Evolutionary conservation across 2,888 invertebrate genomes (phyloP).

Genomic region (Ischnus inquisitorius): DNA sequence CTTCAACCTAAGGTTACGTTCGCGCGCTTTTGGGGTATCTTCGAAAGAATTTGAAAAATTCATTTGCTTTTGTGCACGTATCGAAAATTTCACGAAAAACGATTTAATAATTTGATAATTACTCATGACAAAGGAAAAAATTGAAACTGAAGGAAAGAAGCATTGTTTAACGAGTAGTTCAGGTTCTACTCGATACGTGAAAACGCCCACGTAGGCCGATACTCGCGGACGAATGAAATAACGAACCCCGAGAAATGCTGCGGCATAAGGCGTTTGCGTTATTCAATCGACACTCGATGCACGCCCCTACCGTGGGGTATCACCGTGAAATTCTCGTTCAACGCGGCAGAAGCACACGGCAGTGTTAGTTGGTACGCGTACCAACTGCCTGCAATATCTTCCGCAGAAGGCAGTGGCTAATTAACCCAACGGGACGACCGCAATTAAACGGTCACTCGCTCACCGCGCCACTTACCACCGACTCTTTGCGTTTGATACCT

Average conservation of each 20-base stretch:
- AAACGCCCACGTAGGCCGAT: neutral
- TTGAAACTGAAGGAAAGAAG: too few species aligned
- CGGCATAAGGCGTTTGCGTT: conserved; percentile 21
- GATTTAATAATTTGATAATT: too few species aligned
- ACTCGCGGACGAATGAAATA: neutral
- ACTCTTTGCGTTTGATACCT: conserved; percentile 48
- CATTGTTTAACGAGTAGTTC: neutral
- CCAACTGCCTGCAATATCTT: conserved; percentile 69
- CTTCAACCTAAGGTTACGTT: neutral
- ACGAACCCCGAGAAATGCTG: neutral
- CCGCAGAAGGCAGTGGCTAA: conserved; percentile 70
- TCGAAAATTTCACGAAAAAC: neutral
- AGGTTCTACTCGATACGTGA: neutral
- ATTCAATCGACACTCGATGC: conserved; percentile 1
- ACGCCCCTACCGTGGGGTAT: conserved; percentile 5
- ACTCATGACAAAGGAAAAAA: too few species aligned
- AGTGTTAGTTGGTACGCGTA: conserved; percentile 1
- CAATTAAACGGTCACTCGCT: conserved; percentile 75
- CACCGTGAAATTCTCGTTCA: conserved; percentile 21
- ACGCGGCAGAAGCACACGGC: conserved; percentile 59
- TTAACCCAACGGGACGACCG: conserved; percentile 72
- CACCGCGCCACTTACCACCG: conserved; percentile 59
- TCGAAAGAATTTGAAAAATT: neutral
- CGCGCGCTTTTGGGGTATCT: neutral
- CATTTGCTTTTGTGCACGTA: neutral